Percentiles rank a stretch among this genome's conserved stretches.
Conservation (phyloP, 2,888 invertebrate genomes). For the Chalcosyrphus nemorum region DNA sequence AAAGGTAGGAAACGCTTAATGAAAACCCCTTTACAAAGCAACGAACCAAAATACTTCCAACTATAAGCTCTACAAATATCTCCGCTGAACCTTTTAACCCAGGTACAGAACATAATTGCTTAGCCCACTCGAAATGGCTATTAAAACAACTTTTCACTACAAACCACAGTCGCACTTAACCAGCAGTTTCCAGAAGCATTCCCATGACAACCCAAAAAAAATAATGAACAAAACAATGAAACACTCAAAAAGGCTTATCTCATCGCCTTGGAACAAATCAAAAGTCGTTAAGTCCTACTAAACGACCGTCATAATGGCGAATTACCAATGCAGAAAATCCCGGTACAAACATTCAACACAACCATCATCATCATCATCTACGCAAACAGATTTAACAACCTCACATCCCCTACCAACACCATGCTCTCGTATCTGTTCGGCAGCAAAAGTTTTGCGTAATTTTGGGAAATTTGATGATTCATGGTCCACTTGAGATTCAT, state of each 20-base stretch:
- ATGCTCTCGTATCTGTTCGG: background rate
- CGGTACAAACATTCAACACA: conserved; percentile 1
- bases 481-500: conserved; percentile 71
- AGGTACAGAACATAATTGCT: background rate
- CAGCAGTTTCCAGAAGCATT: background rate
- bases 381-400: conserved; percentile 25
- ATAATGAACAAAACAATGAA: conserved; percentile 30
- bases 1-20: no score
- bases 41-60: no score
- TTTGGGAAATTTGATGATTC: conserved; percentile 66
- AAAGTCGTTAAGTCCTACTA: conserved; percentile 27
- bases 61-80: background rate
- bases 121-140: background rate
- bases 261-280: conserved; percentile 17
- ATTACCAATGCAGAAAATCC: conserved; percentile 43
- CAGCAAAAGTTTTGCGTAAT: conserved; percentile 36
- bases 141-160: background rate
- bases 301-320: conserved; percentile 36
- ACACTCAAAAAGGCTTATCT: conserved; percentile 2
- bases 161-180: background rate
- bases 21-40: no score
- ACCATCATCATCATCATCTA: conserved; percentile 6
- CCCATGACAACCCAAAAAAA: background rate
- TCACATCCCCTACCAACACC: background rate
- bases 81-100: background rate